Conservation (phyloP, 2,888 invertebrate genomes). For the Itoplectis maculator region DNA sequence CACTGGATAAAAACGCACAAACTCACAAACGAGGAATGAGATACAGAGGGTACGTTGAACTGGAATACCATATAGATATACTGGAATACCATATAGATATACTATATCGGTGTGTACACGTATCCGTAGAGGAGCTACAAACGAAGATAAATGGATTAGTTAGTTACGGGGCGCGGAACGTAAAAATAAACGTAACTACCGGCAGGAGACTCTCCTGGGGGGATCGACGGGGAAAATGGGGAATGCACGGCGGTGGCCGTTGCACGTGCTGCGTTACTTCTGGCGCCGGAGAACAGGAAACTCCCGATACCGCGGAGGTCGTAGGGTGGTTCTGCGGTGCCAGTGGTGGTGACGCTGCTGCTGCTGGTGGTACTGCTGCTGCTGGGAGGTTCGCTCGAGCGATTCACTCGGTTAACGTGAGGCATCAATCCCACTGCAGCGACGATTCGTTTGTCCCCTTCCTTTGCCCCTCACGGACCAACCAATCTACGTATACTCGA, state of each 20-base stretch:
- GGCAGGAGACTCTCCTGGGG: slow-evolving; percentile 46
- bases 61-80: too few relatives aligned
- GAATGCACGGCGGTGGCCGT: slow-evolving; percentile 34
- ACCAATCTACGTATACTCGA: slow-evolving; percentile 37
- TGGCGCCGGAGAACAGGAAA: slow-evolving; percentile 38
- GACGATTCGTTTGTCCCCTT: slow-evolving; percentile 47
- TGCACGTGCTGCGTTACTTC: slow-evolving; percentile 43
- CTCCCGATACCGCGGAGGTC: slow-evolving; percentile 27
- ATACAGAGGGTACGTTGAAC: too few relatives aligned
- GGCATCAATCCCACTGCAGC: slow-evolving; percentile 57
- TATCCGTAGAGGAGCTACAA: slow-evolving; percentile 40
- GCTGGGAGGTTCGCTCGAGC: slow-evolving; percentile 46
- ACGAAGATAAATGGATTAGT: slow-evolving; percentile 79
- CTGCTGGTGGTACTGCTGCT: slow-evolving; percentile 9
- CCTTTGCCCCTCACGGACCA: slow-evolving; percentile 26
- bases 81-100: too few relatives aligned
- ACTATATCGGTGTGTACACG: background rate
- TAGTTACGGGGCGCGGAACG: slow-evolving; percentile 70
- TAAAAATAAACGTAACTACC: slow-evolving; percentile 68
- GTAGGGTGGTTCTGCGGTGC: too few relatives aligned
- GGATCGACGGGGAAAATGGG: slow-evolving; percentile 52
- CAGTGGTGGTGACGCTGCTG: slow-evolving; percentile 48
- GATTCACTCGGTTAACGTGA: slow-evolving; percentile 50
- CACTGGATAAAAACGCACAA: slow-evolving; percentile 20
- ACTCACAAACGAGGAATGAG: too few relatives aligned